Conservation (phyloP, 2,797 vertebrate genomes). For the Megalops cyprinoides region DNA sequence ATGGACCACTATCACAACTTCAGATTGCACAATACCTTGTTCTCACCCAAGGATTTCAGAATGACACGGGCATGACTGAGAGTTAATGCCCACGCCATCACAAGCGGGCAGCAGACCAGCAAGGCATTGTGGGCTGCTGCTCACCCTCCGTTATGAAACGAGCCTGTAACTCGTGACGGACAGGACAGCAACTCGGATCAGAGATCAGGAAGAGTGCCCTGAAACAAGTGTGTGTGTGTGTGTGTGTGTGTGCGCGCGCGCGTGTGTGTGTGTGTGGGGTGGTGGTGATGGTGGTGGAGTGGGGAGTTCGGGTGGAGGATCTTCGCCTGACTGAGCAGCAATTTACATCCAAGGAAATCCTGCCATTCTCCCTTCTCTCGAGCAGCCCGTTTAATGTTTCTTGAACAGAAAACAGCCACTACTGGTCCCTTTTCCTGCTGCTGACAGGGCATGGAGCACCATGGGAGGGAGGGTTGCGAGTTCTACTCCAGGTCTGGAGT, state of each 20-base stretch:
- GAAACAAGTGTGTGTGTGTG: no score
- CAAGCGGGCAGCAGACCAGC: no score
- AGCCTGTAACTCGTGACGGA: neutral
- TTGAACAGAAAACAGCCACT: conserved; percentile 26
- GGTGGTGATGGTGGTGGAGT: no score
- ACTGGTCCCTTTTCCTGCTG: conserved; percentile 19
- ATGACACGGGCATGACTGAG: neutral
- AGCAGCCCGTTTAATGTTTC: no score
- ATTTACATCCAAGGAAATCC: conserved; percentile 74
- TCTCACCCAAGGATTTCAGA: neutral
- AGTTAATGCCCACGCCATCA: no score
- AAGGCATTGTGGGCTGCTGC: neutral
- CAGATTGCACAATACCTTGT: neutral
- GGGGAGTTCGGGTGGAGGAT: conserved; percentile 41
- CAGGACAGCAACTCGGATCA: neutral
- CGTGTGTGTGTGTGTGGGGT: no score
- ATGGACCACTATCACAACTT: no score
- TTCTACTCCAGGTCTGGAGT: neutral
- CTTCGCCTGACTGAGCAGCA: conserved; percentile 40
- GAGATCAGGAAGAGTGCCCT: conserved; percentile 7
- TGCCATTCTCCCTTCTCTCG: conserved; percentile 59
- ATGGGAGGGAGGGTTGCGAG: neutral
- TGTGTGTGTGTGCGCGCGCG: no score
- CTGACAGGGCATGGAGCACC: conserved; percentile 15
- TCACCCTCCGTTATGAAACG: neutral